Evolutionary conservation across 2,888 invertebrate species (phyloP), one percentile per base, ranked within the genome.

Genomic region (Oxycera nigricornis): DNA sequence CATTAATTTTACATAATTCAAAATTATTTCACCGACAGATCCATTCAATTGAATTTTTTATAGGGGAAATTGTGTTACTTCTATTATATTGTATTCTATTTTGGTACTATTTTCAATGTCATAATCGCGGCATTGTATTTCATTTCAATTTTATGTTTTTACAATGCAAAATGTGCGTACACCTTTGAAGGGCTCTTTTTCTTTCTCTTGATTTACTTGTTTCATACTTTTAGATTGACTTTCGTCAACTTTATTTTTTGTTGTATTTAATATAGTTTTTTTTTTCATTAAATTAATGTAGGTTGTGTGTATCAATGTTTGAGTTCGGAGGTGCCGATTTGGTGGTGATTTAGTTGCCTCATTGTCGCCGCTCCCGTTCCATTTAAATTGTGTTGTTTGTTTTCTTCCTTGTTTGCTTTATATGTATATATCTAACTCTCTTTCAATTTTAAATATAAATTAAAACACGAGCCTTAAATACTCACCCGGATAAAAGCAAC

Each of bases 381-480:
- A 11, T 59, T 55, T 55, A 20, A 57, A 26, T 57, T 24, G 24
- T 57, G 2, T 26, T 28, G 28, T 26, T n/a, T 26, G n/a, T 57
- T 62, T 62, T 39, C 22, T 22, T 14, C 2, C 30, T 41, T 24
- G 9, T 39, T 22, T 46, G n/a, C 46, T 67, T 67, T 67, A 11
- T 46, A 22, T 22, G 3, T 24, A 50, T 68, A 17, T 2, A 0
- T 68, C 17, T 30, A 28, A 2, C 4, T 30, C 30, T 68, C n/a
- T 28, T 11, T 72, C 39, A 35, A 7, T 70, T 70, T n/a, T 68
- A 24, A 20, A 14, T 72, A 41, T 59, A 72, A 72, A 72, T 57
- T 50, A 72, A 72, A 59, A 72, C 72, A 72, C 72, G 72, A 72
- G 72, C 72, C 72, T 72, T 72, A 59, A 72, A 59, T 72, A 72